Evolutionary conservation across 2,888 invertebrate genomes (phyloP).

Genomic region (Nowickia ferox): DNA sequence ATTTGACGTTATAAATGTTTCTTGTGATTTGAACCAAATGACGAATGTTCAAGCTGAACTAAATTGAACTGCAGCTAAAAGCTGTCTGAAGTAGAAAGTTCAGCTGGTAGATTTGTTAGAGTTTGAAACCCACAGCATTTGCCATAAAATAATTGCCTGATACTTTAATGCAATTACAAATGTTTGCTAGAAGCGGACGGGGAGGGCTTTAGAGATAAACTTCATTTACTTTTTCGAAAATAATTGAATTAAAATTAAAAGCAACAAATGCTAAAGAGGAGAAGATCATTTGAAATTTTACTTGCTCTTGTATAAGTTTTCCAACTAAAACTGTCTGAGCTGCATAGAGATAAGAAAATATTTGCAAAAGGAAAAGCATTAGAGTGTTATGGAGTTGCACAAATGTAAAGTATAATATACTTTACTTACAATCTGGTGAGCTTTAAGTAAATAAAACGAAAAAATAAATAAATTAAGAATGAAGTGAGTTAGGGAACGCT

Average conservation of each 20-base stretch:
- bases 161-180: slow-evolving; percentile 45
- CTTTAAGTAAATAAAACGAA: no score
- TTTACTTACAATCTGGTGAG: no score
- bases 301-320: neutral
- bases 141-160: neutral
- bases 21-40: slow-evolving; percentile 61
- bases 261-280: neutral
- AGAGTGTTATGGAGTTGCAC: no score
- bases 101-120: slow-evolving; percentile 27
- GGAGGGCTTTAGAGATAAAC: neutral
- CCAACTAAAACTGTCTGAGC: neutral
- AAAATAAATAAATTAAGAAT: no score
- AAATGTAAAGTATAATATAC: no score
- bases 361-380: neutral
- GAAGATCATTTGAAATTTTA: neutral
- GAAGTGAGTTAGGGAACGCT: no score
- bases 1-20: slow-evolving; percentile 70
- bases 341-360: neutral
- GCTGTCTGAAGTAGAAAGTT: slow-evolving; percentile 1
- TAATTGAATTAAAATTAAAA: slow-evolving; percentile 44
- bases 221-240: neutral
- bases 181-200: neutral
- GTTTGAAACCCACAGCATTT: neutral
- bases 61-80: slow-evolving; percentile 40
- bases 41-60: slow-evolving; percentile 43